A percentile compares a stretch with the other conserved stretches of the same genome.
Conservation (phyloP, 2,797 vertebrate genomes). For the Echeneis naucrates region DNA sequence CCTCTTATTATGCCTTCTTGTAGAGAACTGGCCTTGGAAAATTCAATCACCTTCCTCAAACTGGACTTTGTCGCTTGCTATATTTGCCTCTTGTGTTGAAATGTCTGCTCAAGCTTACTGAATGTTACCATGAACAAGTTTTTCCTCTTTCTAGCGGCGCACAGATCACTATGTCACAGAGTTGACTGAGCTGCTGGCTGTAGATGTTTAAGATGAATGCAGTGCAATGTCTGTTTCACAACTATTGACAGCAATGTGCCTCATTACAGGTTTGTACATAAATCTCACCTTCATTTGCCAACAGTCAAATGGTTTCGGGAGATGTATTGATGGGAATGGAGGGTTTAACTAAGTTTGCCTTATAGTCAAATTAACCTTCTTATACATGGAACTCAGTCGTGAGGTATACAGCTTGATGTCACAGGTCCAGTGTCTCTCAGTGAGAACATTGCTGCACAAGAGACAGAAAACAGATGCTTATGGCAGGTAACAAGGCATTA, state of each 20-base stretch:
- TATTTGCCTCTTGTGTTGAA: too few species aligned
- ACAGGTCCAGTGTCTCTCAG: background rate
- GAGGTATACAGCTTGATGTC: background rate
- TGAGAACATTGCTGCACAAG: background rate
- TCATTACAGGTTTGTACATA: background rate
- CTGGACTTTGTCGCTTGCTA: too few species aligned
- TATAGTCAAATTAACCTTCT: slow-evolving; percentile 32
- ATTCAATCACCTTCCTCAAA: too few species aligned
- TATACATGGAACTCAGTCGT: fast-evolving
- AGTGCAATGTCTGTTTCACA: background rate
- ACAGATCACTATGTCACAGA: too few species aligned
- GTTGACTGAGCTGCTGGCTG: too few species aligned
- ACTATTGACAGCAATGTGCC: background rate
- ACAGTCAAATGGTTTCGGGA: slow-evolving; percentile 48
- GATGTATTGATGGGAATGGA: background rate
- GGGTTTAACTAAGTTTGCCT: slow-evolving; percentile 12
- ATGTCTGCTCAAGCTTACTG: too few species aligned
- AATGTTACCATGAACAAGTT: too few species aligned
- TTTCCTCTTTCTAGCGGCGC: too few species aligned
- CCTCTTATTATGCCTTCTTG: too few species aligned
- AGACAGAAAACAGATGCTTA: background rate
- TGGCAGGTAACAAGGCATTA: slow-evolving; percentile 9
- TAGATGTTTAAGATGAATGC: too few species aligned
- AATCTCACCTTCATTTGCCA: slow-evolving; percentile 40
- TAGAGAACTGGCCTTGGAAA: too few species aligned